Base-by-base conservation (phyloP, 2,797 vertebrate genomes). In the Podarcis lilfordi region DNA sequence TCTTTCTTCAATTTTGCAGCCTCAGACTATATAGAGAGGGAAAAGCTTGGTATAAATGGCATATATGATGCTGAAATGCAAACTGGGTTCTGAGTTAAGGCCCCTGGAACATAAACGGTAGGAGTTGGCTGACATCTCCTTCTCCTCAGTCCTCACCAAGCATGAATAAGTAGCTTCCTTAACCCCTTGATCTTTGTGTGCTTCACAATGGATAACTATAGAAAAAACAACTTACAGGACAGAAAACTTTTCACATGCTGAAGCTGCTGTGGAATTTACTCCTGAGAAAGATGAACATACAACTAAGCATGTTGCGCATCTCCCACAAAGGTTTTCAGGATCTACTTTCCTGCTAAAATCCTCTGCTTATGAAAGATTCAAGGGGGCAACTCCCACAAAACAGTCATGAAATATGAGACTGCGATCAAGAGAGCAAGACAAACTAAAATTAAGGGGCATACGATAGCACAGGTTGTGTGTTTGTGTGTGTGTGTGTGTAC, bases 121-220 rank as follows among this genome's bases (percentile, higher is more conserved):
- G 10, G 21, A 11, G 17, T 5, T 7, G 1, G 21, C 19, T 35
- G 23, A 23, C 32, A 25, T 64, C 8, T 25, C 79, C 32, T 15
- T 32, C 5, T 10, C 29, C 59, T 40, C 0, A 21, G 88, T 76
- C 61, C 82, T 77, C 0, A 0, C 5, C 8, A 23, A 23, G 0
- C 40, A 1, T 0, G 0, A 55, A 80, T 32, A 77, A 64, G 21
- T 0, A 37, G 64, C 37, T 43, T 68, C 64, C 37, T 68, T n/a
- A 90, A 95, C 97, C 97, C 96, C 93, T 91, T 82, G 93, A 37
- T 88, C 94, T 94, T 96, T 94, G 95, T 97, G 94, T 35, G 91
- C 82, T 92, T 93, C 75, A 75, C 2, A 89, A n/a, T 83, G 88
- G 89, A 87, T 87, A 3, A 93, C 89, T 85, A 55, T 55, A 55